Evolutionary conservation across 2,888 invertebrate genomes (phyloP).

Genomic region (Hyles lineata): DNA sequence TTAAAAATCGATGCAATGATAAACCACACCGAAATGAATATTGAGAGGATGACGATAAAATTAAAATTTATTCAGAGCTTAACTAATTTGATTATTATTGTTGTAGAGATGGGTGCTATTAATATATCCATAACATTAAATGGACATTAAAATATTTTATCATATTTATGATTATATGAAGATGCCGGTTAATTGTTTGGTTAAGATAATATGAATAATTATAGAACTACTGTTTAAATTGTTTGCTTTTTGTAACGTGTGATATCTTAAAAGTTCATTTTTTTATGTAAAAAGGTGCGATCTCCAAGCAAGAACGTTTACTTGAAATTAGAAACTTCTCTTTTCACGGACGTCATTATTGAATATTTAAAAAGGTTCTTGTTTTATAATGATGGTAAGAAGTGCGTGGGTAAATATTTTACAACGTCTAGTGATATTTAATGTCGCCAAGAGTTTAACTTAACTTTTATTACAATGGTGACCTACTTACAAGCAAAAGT

Average conservation of each 20-base stretch:
- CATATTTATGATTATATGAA: background rate
- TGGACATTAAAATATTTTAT: background rate
- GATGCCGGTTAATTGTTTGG: background rate
- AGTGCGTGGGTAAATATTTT: background rate
- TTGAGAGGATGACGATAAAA: slow-evolving; percentile 2
- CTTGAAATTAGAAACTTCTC: background rate
- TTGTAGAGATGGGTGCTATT: background rate
- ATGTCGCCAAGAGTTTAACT: background rate
- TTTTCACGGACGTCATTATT: background rate
- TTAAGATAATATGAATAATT: background rate
- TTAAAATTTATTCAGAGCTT: slow-evolving; percentile 24
- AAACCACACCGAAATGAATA: slow-evolving; percentile 4
- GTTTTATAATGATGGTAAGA: slow-evolving; percentile 13
- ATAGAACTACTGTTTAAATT: background rate
- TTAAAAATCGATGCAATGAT: slow-evolving; percentile 56
- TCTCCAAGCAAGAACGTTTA: background rate
- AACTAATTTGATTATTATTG: slow-evolving; percentile 35
- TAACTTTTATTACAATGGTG: background rate
- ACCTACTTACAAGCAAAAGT: no score
- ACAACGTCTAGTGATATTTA: background rate
- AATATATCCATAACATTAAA: background rate
- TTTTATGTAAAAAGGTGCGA: slow-evolving; percentile 5
- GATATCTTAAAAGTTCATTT: background rate
- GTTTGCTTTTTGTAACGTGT: background rate
- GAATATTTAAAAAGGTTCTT: slow-evolving; percentile 20